Conservation (phyloP, 2,888 invertebrate species). For the Mimas tiliae region DNA sequence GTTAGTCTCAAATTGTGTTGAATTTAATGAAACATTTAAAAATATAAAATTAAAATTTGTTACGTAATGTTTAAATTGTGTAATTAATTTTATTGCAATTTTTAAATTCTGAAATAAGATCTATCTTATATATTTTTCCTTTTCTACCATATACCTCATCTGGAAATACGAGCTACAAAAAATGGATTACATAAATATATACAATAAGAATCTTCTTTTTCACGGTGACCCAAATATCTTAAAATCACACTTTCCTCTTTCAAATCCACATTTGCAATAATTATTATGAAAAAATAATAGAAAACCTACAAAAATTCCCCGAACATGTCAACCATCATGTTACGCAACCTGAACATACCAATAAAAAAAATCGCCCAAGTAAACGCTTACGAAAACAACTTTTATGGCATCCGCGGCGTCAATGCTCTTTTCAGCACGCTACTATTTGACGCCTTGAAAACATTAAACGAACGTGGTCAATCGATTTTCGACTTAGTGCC, state of each 20-base stretch:
- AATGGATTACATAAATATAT: background rate
- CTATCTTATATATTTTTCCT: no score
- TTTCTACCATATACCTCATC: background rate
- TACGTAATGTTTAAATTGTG: no score
- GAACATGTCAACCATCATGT: constrained; percentile 36
- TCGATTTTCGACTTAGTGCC: constrained; percentile 70
- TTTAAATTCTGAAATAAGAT: no score
- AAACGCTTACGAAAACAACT: constrained; percentile 61
- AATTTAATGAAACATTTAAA: no score
- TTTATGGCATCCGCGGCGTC: constrained; percentile 65
- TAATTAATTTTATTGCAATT: no score
- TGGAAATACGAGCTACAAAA: background rate
- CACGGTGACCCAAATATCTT: background rate
- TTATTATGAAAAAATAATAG: background rate
- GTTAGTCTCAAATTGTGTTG: no score
- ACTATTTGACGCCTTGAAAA: constrained; percentile 77
- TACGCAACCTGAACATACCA: constrained; percentile 59
- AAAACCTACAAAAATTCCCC: background rate
- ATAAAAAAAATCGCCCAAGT: constrained; percentile 46
- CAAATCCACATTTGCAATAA: background rate
- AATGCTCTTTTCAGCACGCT: constrained; percentile 69
- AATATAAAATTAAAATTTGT: no score
- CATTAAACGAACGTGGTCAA: constrained; percentile 67
- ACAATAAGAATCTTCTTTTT: background rate
- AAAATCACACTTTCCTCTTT: background rate